Evolutionary conservation across 1,140 invertebrate genomes (phyloP), one percentile per base, ranked within the genome.

Genomic region (Druon quercuslanigerum): DNA sequence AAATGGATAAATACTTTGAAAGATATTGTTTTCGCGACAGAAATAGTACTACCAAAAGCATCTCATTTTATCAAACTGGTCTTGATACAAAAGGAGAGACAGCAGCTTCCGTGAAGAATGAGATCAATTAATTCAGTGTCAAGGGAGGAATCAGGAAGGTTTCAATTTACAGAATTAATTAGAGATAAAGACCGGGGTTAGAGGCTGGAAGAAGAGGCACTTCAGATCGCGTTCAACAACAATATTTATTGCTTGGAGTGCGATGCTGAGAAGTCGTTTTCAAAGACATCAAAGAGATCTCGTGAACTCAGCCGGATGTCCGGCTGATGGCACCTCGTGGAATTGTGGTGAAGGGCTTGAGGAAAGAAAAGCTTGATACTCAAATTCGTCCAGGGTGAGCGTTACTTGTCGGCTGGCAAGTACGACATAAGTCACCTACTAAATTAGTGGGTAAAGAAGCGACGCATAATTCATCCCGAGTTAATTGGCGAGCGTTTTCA

Each of bases 401-500:
- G 25, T 80, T 74, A 79, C 81, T 82, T 84, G 84, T 86, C 83
- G 78, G 75, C 84, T 86, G 83, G 84, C 86, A 86, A 89, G 87
- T 87, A 86, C 88, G 85, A 90, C 87, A 88, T 88, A 90, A 89
- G 87, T 90, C 89, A 90, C 84, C 87, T 87, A 87, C 88, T 88
- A 89, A 91, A 90, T 89, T 90, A 89, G 88, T 85, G 86, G 84
- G 79, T 80, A 85, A 85, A 88, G 82, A 85, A 87, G 81, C 79
- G 85, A 82, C 86, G 86, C 84, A 90, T 90, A 89, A 91, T 90
- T 91, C 89, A 91, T 86, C 83, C 78, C 84, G 82, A 82, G 86
- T 91, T 91, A 91, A 91, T 91, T 90, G 89, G 90, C 85, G 84
- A 88, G 85, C 88, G 87, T 90, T 91, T 90, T 90, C 90, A 90